Evolutionary conservation across 2,797 vertebrate species (phyloP), one percentile per base, ranked within the genome.

Genomic region (Acridotheres tristis): DNA sequence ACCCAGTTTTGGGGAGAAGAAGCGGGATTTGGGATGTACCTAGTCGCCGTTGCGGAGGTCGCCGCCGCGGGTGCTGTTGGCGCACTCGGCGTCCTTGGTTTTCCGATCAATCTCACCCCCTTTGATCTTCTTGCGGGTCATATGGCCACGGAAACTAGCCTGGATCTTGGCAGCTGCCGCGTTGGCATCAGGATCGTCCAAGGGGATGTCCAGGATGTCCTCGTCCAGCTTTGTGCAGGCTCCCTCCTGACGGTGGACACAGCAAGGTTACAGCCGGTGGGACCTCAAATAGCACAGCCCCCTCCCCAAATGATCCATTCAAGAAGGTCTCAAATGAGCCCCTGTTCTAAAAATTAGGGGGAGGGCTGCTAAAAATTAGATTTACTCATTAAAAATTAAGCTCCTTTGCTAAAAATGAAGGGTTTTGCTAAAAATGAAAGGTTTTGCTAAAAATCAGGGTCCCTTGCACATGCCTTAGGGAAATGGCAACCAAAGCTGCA

Each of bases 121-220:
- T 98, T 99, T 99, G 98, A 99, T 99, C 99, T 99, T 99, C 99
- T 99, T 99, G 92, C 99, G 98, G 91, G 99, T 99, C 99, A 99
- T 99, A 97, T 99, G 99, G 89, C 99, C 99, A 23, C 99, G 99
- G 97, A 99, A 99, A 95, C 99, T 99, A 12, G 99, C 99, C 97
- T 99, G 99, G 98, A 99, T 99, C 97, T 99, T 99, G 97, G 99
- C 99, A 1, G 99, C 99, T 1, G 99, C 99, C 42, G 99, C 99
- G 85, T 99, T 99, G 96, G 99, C 99, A 71, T 99, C 99, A 0
- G 99, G 99, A 85, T 99, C 99, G 66, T 99, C 99, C 97, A 99
- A 97, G 4, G 99, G 99, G 96, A 99, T 99, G 98, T 99, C 99
- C 98, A 99, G 98, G 96, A 99, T 99, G 97, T 99, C 99, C 92